Evolutionary conservation across 2,888 invertebrate genomes (phyloP).

Genomic region (Drosophila meridiana): DNA sequence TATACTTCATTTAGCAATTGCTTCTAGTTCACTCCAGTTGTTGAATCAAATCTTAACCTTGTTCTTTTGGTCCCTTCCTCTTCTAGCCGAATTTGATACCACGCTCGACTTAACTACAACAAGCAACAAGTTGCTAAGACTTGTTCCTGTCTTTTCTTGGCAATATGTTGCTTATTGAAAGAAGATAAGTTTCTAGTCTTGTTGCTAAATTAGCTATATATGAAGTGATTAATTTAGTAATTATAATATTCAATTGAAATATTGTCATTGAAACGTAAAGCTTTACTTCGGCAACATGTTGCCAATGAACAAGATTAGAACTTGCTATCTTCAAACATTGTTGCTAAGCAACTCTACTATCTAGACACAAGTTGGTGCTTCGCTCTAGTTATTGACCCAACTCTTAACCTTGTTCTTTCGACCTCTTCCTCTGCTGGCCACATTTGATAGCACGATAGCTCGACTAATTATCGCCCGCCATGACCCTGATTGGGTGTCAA

Average conservation of each 20-base stretch:
- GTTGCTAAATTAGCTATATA: neutral
- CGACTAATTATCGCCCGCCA: constrained; percentile 49
- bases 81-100: no score
- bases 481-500: constrained; percentile 71
- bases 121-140: neutral
- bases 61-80: no score
- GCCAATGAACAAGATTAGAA: no score
- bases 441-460: constrained; percentile 57
- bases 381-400: neutral
- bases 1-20: no score
- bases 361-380: neutral
- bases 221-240: neutral
- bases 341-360: neutral
- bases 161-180: neutral
- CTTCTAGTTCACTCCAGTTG: no score
- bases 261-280: no score
- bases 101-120: no score
- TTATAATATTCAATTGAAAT: neutral
- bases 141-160: accelerated
- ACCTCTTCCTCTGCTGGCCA: constrained; percentile 8
- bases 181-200: neutral
- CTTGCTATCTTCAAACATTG: neutral
- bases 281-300: neutral
- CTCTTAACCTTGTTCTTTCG: constrained; percentile 18
- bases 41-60: no score